These are phyloP conservation scores for Pseudotriccus pelzelni DNA, from an alignment of 2,797 vertebrate species.

Conservation along the genomic window DNA sequence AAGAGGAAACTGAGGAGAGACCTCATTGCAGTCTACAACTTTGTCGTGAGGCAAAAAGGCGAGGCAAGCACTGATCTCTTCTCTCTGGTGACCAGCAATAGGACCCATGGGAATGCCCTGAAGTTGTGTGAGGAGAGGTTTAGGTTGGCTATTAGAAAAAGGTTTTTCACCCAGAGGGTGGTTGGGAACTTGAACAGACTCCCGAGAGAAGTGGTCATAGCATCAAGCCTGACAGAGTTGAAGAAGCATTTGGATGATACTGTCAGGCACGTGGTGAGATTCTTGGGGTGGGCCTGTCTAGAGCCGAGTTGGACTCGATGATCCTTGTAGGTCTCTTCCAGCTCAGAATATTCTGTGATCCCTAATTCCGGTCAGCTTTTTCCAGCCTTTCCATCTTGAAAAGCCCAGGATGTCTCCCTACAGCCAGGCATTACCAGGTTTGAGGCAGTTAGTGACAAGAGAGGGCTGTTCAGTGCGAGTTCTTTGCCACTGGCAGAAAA, in stretches of 20 bases:
- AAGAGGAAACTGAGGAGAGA: not conserved
- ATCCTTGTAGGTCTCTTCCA: not conserved
- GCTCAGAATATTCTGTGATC: accelerated
- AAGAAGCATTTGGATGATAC: not conserved
- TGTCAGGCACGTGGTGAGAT: no score
- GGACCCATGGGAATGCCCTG: not conserved
- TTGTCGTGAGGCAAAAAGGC: not conserved
- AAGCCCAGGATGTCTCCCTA: not conserved
- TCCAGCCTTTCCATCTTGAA: not conserved
- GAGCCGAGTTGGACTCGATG: not conserved
- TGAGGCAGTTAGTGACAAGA: not conserved
- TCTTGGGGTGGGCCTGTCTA: not conserved
- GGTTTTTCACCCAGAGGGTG: not conserved
- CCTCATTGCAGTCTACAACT: not conserved
- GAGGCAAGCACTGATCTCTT: not conserved
- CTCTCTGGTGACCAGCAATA: not conserved
- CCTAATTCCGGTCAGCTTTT: not conserved
- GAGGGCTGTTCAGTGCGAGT: not conserved
- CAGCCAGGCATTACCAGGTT: not conserved
- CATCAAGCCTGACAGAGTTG: not conserved
- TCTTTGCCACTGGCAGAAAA: not conserved
- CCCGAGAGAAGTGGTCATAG: not conserved
- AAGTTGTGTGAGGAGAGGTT: not conserved
- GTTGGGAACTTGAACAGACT: not conserved
- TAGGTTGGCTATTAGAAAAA: not conserved